A percentile compares a stretch with the other conserved stretches of the same genome.
Evolutionary conservation across 2,113 vertebrate species (phyloP).

Genomic region (Lota lota): DNA sequence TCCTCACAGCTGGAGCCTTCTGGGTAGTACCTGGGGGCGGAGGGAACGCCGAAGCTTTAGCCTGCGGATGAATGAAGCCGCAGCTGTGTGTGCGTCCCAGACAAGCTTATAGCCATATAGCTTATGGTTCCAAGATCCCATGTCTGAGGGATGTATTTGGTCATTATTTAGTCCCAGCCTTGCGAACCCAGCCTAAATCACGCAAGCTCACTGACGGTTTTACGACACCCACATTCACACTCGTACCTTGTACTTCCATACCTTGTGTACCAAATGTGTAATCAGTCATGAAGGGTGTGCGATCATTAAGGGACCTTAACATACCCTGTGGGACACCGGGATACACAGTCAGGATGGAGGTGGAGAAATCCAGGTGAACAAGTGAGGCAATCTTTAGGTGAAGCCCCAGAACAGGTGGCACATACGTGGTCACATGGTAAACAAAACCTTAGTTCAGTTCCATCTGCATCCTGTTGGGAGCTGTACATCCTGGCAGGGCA

Average conservation of each 20-base stretch:
- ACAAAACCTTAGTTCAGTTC: constrained; percentile 69
- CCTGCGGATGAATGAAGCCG: no score
- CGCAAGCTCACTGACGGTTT: no score
- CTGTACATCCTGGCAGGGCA: constrained; percentile 67
- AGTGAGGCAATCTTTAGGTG: constrained; percentile 68
- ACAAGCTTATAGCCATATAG: no score
- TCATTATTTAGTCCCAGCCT: no score
- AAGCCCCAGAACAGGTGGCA: constrained; percentile 63
- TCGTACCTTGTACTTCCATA: no score
- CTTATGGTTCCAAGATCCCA: no score
- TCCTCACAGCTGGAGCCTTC: constrained; percentile 61
- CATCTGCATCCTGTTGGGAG: constrained; percentile 65
- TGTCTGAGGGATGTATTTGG: no score
- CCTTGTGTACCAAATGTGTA: no score
- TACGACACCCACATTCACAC: no score
- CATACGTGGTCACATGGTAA: constrained; percentile 68
- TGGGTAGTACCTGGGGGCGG: constrained; percentile 60
- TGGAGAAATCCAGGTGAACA: constrained; percentile 67
- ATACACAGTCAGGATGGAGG: constrained; percentile 70
- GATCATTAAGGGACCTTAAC: neutral
- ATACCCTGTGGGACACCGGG: constrained; percentile 74
- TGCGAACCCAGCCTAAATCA: no score
- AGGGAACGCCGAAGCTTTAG: neutral
- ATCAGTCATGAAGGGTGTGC: no score
- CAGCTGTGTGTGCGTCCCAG: no score